Conservation (phyloP, 2,113 vertebrate genomes). For the Hippolais icterina region DNA sequence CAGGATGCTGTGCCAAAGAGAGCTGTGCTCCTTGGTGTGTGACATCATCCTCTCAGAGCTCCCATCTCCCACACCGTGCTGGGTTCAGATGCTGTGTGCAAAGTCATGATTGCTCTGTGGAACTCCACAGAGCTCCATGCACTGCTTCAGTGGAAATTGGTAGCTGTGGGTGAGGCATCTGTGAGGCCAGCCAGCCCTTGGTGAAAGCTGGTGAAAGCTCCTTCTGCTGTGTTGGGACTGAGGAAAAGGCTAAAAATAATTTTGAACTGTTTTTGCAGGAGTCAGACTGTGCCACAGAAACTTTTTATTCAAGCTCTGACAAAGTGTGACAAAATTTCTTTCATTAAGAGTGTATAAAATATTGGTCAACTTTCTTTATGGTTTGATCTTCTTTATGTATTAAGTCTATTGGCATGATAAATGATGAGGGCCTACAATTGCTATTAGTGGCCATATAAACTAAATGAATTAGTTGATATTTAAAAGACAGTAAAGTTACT, state of each 20-base stretch:
- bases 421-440: not conserved
- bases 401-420: not conserved
- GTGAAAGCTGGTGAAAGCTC: not conserved
- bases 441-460: not conserved
- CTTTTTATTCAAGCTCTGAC: not conserved
- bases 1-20: rapidly evolving
- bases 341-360: not conserved
- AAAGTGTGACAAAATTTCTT: not conserved
- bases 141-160: not conserved
- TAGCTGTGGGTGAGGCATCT: not conserved
- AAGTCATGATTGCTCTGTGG: rapidly evolving
- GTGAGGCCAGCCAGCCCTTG: not conserved
- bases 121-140: no score
- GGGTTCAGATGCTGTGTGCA: not conserved
- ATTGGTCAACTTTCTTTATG: not conserved
- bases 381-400: not conserved
- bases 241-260: not conserved
- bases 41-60: rapidly evolving
- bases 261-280: not conserved
- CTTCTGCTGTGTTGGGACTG: not conserved
- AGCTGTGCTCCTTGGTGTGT: not conserved
- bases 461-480: not conserved
- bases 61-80: rapidly evolving
- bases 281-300: not conserved
- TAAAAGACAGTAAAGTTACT: not conserved